Evolutionary conservation across 2,888 invertebrate genomes (phyloP).

Genomic region (Calameuta filiformis): DNA sequence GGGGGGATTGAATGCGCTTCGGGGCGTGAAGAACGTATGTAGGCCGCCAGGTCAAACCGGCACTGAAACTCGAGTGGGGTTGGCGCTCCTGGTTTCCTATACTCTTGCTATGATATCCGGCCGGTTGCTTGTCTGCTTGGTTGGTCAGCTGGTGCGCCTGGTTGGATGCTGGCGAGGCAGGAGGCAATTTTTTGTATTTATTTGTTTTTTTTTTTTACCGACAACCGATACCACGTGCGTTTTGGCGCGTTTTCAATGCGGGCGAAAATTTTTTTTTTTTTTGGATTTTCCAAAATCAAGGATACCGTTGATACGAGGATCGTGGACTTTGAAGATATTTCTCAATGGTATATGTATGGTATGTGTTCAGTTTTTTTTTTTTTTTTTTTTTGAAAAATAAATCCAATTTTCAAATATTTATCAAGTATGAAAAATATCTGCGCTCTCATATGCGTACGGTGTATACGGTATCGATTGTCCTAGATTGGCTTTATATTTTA

Average conservation of each 20-base stretch:
- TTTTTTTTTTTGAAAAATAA: not conserved
- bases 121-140: not conserved
- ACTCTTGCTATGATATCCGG: slow-evolving; percentile 3
- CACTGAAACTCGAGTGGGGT: slow-evolving; percentile 28
- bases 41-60: slow-evolving; percentile 44
- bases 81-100: slow-evolving; percentile 14
- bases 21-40: slow-evolving; percentile 38
- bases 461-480: slow-evolving; percentile 40
- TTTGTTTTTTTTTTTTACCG: not conserved
- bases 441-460: slow-evolving; percentile 3
- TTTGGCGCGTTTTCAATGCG: not conserved
- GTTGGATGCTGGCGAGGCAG: slow-evolving; percentile 5
- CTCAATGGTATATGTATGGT: not conserved
- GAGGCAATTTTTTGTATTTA: not conserved
- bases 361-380: too few species aligned
- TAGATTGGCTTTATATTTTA: slow-evolving; percentile 33
- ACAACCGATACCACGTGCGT: too few species aligned
- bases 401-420: not conserved
- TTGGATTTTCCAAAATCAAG: not conserved
- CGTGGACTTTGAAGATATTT: not conserved
- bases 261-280: too few species aligned
- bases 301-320: too few species aligned
- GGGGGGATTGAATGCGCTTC: slow-evolving; percentile 46
- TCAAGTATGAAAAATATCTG: slow-evolving; percentile 15
- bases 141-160: not conserved